Evolutionary conservation across 2,113 vertebrate species (phyloP), one percentile per base, ranked within the genome.

Genomic region (Rynchops niger): DNA sequence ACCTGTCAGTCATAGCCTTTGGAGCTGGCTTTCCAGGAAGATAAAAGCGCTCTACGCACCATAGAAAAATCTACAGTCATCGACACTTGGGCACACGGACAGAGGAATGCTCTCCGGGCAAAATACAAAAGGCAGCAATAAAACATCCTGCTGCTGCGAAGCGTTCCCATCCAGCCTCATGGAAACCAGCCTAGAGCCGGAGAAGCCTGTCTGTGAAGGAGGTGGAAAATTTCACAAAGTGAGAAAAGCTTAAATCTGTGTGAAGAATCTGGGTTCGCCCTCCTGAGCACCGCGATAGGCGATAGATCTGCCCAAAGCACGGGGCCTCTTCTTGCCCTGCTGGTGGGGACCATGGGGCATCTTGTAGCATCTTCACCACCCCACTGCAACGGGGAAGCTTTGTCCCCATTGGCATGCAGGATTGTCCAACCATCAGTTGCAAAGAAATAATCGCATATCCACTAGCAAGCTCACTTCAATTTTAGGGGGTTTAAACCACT

Each of bases 121-220:
- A 84, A 90, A 86, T 81, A 91, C 72, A 90, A 97, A 95, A 92
- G 56, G 80, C 94, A 92, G 86, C 69, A 94, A 87, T 95, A 92
- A 97, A 94, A 83, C 15, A 21, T 79, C 77, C 77, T 61, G 52
- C 86, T 93, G 80, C 81, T 89, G 65, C 11, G 14, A 89, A 84
- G 43, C 12, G 0, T 82, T 94, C 84, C 53, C 5, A 0, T 80
- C 73, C 84, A 93, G 78, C 21, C 81, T 82, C 45, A 36, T 88
- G 94, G 89, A 91, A 94, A 90, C 20, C 62, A 93, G 91, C 86
- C 78, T 62, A 66, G 18, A 95, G 86, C 79, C 5, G 5, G 67
- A 91, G 45, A 87, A 93, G 42, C 53, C 89, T 73, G 45, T 55
- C 91, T 94, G 74, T 2, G 9, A 88, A 86, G 18, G 59, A 95